A percentile compares a stretch with the other conserved stretches of the same genome.
phyloP scores from a whole-genome alignment of 2,888 invertebrate genomes.

The Mythimna vitellina region DNA sequence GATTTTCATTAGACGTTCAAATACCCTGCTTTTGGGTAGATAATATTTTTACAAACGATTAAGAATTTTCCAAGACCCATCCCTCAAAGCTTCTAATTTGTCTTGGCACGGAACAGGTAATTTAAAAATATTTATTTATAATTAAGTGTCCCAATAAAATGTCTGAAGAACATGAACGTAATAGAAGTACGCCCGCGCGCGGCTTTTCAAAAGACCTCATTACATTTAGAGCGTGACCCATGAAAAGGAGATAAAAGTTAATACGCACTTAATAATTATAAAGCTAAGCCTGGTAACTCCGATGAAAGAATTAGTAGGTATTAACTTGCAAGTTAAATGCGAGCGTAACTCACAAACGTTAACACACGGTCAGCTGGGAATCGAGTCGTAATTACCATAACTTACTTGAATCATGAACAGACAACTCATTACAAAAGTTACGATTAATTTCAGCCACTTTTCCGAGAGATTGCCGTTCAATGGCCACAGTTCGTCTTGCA shows the following conservation, averaged over 20 bases:
- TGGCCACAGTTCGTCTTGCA: conserved; percentile 60
- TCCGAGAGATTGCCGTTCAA: conserved; percentile 49
- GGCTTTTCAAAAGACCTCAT: conserved; percentile 34
- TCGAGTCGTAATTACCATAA: conserved; percentile 53
- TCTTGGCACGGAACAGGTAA: conserved; percentile 28
- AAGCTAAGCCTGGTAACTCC: conserved; percentile 36
- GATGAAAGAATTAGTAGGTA: conserved; percentile 47
- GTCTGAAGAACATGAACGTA: neutral
- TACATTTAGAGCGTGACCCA: conserved; percentile 45
- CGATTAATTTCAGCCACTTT: conserved; percentile 57
- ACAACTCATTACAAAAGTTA: conserved; percentile 64
- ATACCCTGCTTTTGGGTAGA: conserved; percentile 70
- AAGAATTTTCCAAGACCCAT: conserved; percentile 54
- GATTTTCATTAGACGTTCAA: conserved; percentile 82
- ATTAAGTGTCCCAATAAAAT: conserved; percentile 28
- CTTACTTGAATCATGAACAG: conserved; percentile 56
- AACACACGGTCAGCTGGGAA: conserved; percentile 38
- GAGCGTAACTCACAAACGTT: conserved; percentile 37
- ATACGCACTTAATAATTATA: conserved; percentile 47
- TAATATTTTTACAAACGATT: conserved; percentile 76
- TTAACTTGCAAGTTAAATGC: conserved; percentile 37
- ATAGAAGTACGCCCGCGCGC: conserved; percentile 1
- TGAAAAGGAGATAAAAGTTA: conserved; percentile 43
- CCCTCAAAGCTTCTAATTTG: conserved; percentile 9
- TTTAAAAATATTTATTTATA: conserved; percentile 30